Conservation (phyloP, 2,888 invertebrate genomes). For the Hetaerina titia region DNA sequence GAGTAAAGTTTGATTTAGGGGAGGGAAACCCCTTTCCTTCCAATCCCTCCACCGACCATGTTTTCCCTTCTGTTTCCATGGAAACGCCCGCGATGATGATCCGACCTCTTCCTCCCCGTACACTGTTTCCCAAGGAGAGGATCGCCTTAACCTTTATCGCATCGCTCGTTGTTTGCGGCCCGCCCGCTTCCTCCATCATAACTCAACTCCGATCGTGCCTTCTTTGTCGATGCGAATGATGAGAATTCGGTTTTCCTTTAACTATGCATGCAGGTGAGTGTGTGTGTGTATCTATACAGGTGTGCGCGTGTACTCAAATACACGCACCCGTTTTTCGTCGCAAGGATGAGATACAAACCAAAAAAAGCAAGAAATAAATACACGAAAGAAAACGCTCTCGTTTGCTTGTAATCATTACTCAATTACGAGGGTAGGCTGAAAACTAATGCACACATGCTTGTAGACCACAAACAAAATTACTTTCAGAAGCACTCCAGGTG, state of each 20-base stretch:
- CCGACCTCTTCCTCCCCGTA: not conserved
- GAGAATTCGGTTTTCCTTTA: not conserved
- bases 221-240: not conserved
- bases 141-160: not conserved
- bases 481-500: too few relatives aligned
- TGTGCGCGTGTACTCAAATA: too few relatives aligned
- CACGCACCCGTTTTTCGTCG: not conserved
- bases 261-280: not conserved
- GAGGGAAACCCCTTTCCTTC: not conserved
- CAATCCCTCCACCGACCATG: not conserved
- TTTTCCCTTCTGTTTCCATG: not conserved
- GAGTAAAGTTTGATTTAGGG: not conserved
- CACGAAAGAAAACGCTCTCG: too few relatives aligned
- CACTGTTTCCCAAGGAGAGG: not conserved
- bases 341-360: too few relatives aligned
- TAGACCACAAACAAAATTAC: too few relatives aligned
- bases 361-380: too few relatives aligned
- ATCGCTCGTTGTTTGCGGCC: not conserved
- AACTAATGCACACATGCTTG: too few relatives aligned
- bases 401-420: too few relatives aligned
- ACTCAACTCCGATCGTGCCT: not conserved
- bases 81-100: not conserved
- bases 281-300: too few relatives aligned
- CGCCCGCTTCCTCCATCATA: not conserved
- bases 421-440: too few relatives aligned